Evolutionary conservation across 2,113 vertebrate genomes (phyloP).

Genomic region (Rhodinocichla rosea): DNA sequence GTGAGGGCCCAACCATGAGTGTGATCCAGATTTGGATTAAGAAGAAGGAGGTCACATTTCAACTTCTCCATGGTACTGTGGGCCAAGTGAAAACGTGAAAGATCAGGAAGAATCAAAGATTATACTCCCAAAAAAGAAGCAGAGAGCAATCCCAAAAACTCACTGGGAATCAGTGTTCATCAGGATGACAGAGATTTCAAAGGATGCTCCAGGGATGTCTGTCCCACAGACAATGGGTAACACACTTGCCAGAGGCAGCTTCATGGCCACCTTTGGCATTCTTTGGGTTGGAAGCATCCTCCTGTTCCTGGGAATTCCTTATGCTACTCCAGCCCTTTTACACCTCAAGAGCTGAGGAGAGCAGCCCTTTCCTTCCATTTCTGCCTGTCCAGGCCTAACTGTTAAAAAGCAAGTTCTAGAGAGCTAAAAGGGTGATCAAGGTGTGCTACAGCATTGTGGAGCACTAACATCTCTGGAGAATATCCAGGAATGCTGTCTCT

Average conservation of each 20-base stretch:
- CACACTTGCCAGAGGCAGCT: not conserved
- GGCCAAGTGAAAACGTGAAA: not conserved
- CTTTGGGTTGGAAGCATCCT: not conserved
- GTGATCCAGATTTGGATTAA: not conserved
- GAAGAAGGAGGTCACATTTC: not conserved
- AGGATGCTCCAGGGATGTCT: not conserved
- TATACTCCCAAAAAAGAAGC: not conserved
- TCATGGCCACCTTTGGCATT: not conserved
- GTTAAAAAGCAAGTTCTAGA: not conserved
- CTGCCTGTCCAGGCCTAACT: not conserved
- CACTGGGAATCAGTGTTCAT: not conserved
- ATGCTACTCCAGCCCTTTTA: not conserved
- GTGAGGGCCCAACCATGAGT: not conserved
- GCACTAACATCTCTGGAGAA: not conserved
- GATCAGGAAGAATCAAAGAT: not conserved
- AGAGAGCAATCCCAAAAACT: not conserved
- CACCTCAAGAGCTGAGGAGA: not conserved
- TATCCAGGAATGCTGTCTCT: not conserved
- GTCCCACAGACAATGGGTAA: accelerated
- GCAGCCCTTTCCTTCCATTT: not conserved
- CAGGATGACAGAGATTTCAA: not conserved
- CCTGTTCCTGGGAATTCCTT: not conserved
- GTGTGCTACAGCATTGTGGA: not conserved
- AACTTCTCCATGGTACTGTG: not conserved
- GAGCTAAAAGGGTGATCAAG: not conserved